A percentile compares a stretch with the other conserved stretches of the same genome.
Conservation (phyloP, 92 coral and sea anemone genomes). For the Parazoanthus swiftii region DNA sequence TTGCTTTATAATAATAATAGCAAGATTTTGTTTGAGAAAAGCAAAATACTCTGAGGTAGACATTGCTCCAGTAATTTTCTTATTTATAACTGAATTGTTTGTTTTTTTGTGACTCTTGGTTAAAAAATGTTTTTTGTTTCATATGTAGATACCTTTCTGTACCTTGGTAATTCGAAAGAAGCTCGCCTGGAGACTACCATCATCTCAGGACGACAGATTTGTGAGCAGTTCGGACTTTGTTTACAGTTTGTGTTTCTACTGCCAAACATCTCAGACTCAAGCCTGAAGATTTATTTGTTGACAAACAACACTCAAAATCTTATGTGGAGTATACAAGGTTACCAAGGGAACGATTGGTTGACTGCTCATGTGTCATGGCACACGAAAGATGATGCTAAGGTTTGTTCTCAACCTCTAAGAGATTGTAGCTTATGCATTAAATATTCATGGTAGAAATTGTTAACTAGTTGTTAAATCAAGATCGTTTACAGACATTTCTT, state of each 20-base stretch:
- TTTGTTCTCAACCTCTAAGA: not conserved
- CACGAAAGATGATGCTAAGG: conserved; percentile 11
- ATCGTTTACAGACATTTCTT: no score
- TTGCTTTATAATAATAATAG: no score
- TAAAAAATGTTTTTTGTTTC: no score
- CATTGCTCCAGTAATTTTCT: no score
- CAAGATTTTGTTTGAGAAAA: no score
- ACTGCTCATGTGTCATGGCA: conserved; percentile 26
- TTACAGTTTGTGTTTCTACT: conserved; percentile 10
- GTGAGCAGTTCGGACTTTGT: conserved; percentile 13
- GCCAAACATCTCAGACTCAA: conserved; percentile 10
- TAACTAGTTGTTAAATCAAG: no score
- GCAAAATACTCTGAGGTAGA: no score
- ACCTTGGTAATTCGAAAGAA: not conserved
- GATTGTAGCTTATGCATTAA: not conserved
- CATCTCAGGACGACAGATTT: conserved; percentile 12
- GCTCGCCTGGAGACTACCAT: conserved; percentile 25
- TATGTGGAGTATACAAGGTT: conserved; percentile 24
- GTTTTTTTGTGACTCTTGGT: no score
- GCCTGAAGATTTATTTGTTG: conserved; percentile 2
- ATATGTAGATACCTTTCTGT: not conserved
- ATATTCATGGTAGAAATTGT: not conserved
- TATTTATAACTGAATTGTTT: no score
- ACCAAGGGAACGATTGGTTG: conserved; percentile 30
- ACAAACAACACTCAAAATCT: not conserved